Evolutionary conservation across 2,888 invertebrate species (phyloP), one percentile per base, ranked within the genome.

Genomic region (Tricholauxania praeusta): DNA sequence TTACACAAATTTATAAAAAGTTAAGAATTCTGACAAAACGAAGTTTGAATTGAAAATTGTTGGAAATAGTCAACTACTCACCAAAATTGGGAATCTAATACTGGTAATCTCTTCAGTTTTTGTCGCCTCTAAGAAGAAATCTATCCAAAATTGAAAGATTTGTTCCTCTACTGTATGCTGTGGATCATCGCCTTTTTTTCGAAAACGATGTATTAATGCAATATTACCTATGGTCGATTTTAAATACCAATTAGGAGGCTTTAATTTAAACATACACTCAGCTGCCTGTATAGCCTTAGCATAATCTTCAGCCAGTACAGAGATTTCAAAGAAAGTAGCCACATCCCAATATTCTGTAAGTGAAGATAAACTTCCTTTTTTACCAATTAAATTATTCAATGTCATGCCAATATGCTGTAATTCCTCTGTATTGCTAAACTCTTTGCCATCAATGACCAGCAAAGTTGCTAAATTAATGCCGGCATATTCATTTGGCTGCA

Each of bases 331-430:
- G 89, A 97, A 99, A 2, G 97, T 98, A 0, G 98, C 98, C 15
- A 99, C 98, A 87, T 98, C 98, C 99, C 99, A 99, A 85, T 99
- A 99, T 85, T 99, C 98, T 80, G 94, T 94, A 22, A 99, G 89
- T 0, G 96, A 96, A 0, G 94, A 92, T 47, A 99, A 88, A 84
- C 96, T 97, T 59, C 99, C 99, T 86, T 99, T 99, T 85, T 97
- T 96, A 0, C 99, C 99, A 82, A 99, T 98, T 73, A 99, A 89
- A 88, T 98, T 98, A 86, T 99, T 99, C 77, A 99, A 88, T 12
- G 97, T 95, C 91, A 98, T 95, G 90, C 95, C 97, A 81, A 97
- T 96, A 81, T 96, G 95, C 83, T 96, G 96, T 32, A 97, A 87
- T 85, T 97, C 97, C 84, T 94, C 94, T 51, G 94, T 97, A 87